Percentiles rank a stretch among this genome's conserved stretches.
phyloP scores from a whole-genome alignment of 2,888 invertebrate species.

The Actias luna region DNA sequence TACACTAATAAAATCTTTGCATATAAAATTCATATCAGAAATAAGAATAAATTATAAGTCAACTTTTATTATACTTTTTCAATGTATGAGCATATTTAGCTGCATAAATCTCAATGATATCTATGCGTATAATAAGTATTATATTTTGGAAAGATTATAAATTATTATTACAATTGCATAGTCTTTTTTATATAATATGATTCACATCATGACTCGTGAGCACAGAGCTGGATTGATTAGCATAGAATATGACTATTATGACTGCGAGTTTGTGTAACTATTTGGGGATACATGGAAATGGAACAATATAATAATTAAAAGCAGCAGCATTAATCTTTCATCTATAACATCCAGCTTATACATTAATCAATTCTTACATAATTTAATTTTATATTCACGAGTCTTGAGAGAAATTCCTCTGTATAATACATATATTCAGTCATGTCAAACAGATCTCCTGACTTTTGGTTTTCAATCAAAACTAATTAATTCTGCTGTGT shows the following conservation, averaged over 20 bases:
- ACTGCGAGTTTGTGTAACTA: not conserved
- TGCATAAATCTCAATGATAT: constrained; percentile 4
- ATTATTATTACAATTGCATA: constrained; percentile 2
- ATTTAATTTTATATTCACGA: not conserved
- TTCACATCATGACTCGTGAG: constrained; percentile 2
- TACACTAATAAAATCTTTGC: not conserved
- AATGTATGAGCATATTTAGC: not conserved
- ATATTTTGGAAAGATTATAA: not conserved
- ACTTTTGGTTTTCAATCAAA: constrained; percentile 84
- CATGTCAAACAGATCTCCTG: constrained; percentile 47
- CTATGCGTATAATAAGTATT: not conserved
- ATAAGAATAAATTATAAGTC: not conserved
- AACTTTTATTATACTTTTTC: constrained; percentile 8
- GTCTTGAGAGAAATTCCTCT: not conserved
- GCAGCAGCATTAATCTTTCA: not conserved
- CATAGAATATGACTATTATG: not conserved
- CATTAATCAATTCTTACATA: not conserved
- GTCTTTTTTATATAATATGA: constrained; percentile 21
- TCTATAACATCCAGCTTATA: not conserved
- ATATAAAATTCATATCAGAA: not conserved
- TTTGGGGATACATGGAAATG: not conserved
- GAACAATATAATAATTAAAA: too few relatives aligned
- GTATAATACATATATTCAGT: constrained; percentile 37
- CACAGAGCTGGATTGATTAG: constrained; percentile 13
- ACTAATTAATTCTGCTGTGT: constrained; percentile 90